A percentile compares a stretch with the other conserved stretches of the same genome.
Conservation (phyloP, 1,140 invertebrate species). For the Trialeurodes vaporariorum region DNA sequence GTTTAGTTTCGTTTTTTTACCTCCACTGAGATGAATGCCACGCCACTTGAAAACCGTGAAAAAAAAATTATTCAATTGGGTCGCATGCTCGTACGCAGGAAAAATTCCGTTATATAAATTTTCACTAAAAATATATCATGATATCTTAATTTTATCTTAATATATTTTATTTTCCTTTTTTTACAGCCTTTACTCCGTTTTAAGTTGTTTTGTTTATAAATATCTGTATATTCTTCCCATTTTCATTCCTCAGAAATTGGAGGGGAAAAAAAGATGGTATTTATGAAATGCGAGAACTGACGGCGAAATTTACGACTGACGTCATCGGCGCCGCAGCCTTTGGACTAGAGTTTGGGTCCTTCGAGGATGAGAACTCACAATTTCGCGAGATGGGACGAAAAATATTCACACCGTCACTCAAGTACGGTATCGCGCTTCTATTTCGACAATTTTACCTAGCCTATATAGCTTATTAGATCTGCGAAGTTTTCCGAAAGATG, state of each 20-base stretch:
- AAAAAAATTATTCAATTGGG: too few relatives aligned
- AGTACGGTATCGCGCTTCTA: conserved; percentile 21
- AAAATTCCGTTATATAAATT: too few relatives aligned
- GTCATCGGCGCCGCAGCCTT: conserved; percentile 44
- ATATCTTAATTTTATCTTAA: too few relatives aligned
- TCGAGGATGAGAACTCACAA: conserved; percentile 37
- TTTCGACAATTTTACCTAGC: conserved; percentile 18
- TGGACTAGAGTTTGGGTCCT: conserved; percentile 41
- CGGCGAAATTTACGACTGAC: conserved; percentile 42
- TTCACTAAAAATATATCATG: too few relatives aligned
- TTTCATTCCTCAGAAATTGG: conserved; percentile 9
- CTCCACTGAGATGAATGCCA: too few relatives aligned
- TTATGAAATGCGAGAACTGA: conserved; percentile 34
- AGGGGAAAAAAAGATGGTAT: conserved; percentile 14
- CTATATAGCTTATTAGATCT: conserved; percentile 16
- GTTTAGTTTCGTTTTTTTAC: too few relatives aligned
- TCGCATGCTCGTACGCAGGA: too few relatives aligned
- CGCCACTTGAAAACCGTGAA: too few relatives aligned
- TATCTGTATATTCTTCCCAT: too few relatives aligned
- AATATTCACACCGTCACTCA: conserved; percentile 30
- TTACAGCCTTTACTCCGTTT: neutral
- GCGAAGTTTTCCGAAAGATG: conserved; percentile 18
- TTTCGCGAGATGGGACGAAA: conserved; percentile 37
- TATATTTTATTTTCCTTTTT: neutral
- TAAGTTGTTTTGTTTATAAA: neutral